A percentile compares a stretch with the other conserved stretches of the same genome.
phyloP scores from a whole-genome alignment of 2,797 vertebrate genomes.

The Channa striata region DNA sequence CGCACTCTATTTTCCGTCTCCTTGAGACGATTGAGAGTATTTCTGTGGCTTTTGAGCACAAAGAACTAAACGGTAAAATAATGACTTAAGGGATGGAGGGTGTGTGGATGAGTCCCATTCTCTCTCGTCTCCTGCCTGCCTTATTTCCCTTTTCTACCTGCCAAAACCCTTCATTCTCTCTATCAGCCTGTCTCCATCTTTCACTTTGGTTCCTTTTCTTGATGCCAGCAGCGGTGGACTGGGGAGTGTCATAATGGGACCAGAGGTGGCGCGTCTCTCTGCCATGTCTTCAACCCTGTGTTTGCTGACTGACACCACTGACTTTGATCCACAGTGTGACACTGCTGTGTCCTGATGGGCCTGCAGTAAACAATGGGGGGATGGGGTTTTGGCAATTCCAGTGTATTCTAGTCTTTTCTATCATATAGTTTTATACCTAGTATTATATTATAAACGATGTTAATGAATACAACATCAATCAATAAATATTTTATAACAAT shows the following conservation, averaged over 20 bases:
- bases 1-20: conserved; percentile 18
- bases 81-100: conserved; percentile 21
- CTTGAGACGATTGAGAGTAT: conserved; percentile 24
- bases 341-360: conserved; percentile 58
- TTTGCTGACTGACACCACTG: conserved; percentile 56
- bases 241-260: conserved; percentile 44
- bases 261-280: conserved; percentile 44
- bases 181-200: conserved; percentile 16
- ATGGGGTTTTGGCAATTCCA: too few relatives aligned
- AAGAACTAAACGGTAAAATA: conserved; percentile 54
- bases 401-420: too few relatives aligned
- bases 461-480: too few relatives aligned
- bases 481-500: not conserved
- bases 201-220: conserved; percentile 7
- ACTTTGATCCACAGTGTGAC: conserved; percentile 69
- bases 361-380: conserved; percentile 51
- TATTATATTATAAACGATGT: too few relatives aligned
- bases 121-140: conserved; percentile 9
- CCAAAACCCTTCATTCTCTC: conserved; percentile 22
- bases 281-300: conserved; percentile 36
- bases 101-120: conserved; percentile 2
- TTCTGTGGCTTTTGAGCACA: conserved; percentile 34
- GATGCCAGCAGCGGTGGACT: conserved; percentile 39
- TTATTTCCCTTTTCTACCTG: conserved; percentile 29
- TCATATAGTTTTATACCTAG: too few relatives aligned